Evolutionary conservation across 2,113 vertebrate species (phyloP), one percentile per base, ranked within the genome.

Genomic region (Ceratotherium simum): DNA sequence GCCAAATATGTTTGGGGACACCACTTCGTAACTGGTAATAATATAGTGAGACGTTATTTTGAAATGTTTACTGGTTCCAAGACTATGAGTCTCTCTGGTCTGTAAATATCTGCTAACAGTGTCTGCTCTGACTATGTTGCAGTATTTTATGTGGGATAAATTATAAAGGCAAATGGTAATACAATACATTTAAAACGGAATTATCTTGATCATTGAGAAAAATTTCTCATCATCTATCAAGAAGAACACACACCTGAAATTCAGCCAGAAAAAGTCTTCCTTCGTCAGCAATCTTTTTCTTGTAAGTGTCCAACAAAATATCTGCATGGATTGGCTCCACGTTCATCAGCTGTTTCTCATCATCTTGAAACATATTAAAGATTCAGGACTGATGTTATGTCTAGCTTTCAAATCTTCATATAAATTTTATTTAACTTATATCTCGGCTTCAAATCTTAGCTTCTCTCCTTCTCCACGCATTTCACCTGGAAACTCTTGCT

Each of bases 251-350:
- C 92, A 99, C 99, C 99, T 99, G 99, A 99, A 99, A 99, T 98
- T 99, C 99, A 81, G 99, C 99, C 98, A 99, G 98, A 95, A 99
- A 99, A 65, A 99, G 99, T 78, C 99, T 99, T 25, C 98, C 99
- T 81, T 99, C 99, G 64, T 99, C 99, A 18, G 99, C 99, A 0
- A 99, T 99, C 96, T 99, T 99, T 93, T 98, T 99, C 97, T 99
- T 99, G 85, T 99, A 99, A 0, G 98, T 97, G 3, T 99, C 99
- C 94, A 99, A 96, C 95, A 99, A 98, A 0, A 96, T 8, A 0
- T 99, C 99, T 0, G 99, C 99, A 48, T 98, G 98, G n/a, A 99
- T 99, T 2, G 99, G 99, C 17, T 99, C 99, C 33, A 99, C 99
- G 0, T 96, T 98, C 98, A 99, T 86, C 85, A 99, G 98, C 2